phyloP scores from a whole-genome alignment of 2,797 vertebrate species.

The Lacerta viridis region DNA sequence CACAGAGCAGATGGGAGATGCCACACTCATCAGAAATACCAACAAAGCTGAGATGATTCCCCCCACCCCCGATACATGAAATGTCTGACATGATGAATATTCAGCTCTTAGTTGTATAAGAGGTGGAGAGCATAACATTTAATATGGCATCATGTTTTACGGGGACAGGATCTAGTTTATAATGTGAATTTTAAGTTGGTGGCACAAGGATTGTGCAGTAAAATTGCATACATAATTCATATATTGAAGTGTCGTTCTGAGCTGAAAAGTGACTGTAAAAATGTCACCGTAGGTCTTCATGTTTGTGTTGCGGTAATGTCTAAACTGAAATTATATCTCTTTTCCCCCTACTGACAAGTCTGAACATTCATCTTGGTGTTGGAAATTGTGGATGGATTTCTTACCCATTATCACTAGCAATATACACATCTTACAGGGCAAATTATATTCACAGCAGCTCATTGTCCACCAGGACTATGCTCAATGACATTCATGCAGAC shows the following conservation, averaged over 20 bases:
- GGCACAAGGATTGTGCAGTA: constrained; percentile 24
- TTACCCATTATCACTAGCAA: constrained; percentile 8
- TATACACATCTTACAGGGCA: constrained; percentile 18
- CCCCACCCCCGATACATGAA: constrained; percentile 13
- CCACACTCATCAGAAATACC: constrained; percentile 27
- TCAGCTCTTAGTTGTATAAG: constrained; percentile 50
- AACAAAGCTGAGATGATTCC: constrained; percentile 33
- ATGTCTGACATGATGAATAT: constrained; percentile 61
- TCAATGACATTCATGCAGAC: constrained; percentile 18
- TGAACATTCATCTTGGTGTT: background rate
- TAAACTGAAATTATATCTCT: background rate
- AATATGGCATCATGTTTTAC: constrained; percentile 55
- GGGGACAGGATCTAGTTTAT: constrained; percentile 31
- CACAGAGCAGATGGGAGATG: constrained; percentile 17
- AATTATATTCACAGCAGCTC: constrained; percentile 1
- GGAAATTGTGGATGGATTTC: accelerated
- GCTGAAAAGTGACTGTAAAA: constrained; percentile 20
- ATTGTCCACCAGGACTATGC: background rate
- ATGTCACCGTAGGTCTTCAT: accelerated
- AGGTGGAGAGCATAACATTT: constrained; percentile 43
- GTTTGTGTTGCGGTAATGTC: background rate
- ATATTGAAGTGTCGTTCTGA: constrained; percentile 18
- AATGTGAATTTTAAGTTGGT: constrained; percentile 34
- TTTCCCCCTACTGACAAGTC: background rate
- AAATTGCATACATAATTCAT: constrained; percentile 33